Evolutionary conservation across 2,797 vertebrate genomes (phyloP), one percentile per base, ranked within the genome.

Genomic region (Macrochelys suwanniensis): DNA sequence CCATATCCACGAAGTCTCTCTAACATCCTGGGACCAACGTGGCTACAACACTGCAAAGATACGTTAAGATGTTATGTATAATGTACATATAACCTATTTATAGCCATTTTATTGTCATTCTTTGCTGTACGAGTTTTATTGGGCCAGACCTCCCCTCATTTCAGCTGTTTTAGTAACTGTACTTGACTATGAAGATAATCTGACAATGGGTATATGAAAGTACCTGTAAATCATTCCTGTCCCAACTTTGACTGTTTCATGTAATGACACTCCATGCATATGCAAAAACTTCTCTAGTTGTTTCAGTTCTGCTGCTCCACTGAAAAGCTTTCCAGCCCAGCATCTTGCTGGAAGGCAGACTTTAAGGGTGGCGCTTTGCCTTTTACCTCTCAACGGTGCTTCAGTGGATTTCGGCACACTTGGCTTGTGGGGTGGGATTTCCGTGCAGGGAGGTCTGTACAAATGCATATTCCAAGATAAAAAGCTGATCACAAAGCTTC

Each of bases 261-360:
- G 98, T 96, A 99, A 96, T 0, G 98, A 98, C 95, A 99, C 47
- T 11, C 98, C 98, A n/a, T 99, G 99, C 42, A 98, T 97, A 79
- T 98, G 98, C 87, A 99, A 98, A 95, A 99, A 99, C 97, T 97
- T 98, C 96, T 99, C 99, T 98, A 99, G 97, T 65, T 98, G 97
- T 88, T 98, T 99, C 68, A 98, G 97, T 94, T 99, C 98, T 1
- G 76, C 15, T 7, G 94, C 92, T 2, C 51, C 92, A 28, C 98
- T 98, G 50, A n/a, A n/a, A n/a, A 83, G 94, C 80, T 96, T 97
- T 25, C 95, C 97, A 0, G 97, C 96, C 98, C 99, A 98, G 95
- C 98, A 94, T 91, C 96, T 86, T 23, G 97, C 81, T 1, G 98
- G 97, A 4, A 97, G 61, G 0, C 94, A 97, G 11, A 95, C n/a